Conservation (phyloP, 53 echinoderm and acorn worm genomes). For the Apostichopus leukothele region DNA sequence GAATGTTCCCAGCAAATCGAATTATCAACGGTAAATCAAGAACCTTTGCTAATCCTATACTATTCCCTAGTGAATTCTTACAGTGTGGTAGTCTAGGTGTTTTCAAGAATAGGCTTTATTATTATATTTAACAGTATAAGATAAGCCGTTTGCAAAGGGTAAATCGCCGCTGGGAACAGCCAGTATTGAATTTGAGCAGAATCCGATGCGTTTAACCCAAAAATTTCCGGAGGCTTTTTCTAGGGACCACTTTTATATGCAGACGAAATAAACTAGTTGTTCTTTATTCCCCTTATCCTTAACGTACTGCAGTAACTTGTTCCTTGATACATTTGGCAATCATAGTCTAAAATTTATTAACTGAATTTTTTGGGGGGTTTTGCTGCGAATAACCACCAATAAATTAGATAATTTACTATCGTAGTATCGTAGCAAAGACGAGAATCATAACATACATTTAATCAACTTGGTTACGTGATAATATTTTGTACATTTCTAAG, state of each 20-base stretch:
- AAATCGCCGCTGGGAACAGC: conserved; percentile 27
- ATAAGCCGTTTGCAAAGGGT: conserved; percentile 43
- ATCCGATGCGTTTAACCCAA: conserved; percentile 44
- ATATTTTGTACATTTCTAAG: too few species aligned
- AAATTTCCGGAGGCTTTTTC: conserved; percentile 39
- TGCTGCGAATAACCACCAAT: too few species aligned
- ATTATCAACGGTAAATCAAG: conserved; percentile 8
- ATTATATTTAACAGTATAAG: conserved; percentile 29
- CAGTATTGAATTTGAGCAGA: conserved; percentile 38
- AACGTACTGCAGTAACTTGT: too few species aligned
- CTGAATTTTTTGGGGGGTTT: too few species aligned
- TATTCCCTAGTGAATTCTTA: conserved; percentile 21
- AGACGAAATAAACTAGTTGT: neutral
- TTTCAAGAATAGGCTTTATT: conserved; percentile 14
- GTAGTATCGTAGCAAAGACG: too few species aligned
- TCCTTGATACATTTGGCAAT: too few species aligned
- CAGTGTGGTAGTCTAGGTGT: neutral
- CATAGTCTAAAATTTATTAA: too few species aligned
- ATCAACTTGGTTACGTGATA: too few species aligned
- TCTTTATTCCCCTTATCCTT: neutral
- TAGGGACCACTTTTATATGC: conserved; percentile 20
- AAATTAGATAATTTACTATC: too few species aligned
- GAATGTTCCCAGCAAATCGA: conserved; percentile 17
- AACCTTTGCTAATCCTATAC: conserved; percentile 2
- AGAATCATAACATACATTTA: too few species aligned